A percentile compares a stretch with the other conserved stretches of the same genome.
Evolutionary conservation across 1,140 invertebrate genomes (phyloP).

Genomic region (Asobara japonica): DNA sequence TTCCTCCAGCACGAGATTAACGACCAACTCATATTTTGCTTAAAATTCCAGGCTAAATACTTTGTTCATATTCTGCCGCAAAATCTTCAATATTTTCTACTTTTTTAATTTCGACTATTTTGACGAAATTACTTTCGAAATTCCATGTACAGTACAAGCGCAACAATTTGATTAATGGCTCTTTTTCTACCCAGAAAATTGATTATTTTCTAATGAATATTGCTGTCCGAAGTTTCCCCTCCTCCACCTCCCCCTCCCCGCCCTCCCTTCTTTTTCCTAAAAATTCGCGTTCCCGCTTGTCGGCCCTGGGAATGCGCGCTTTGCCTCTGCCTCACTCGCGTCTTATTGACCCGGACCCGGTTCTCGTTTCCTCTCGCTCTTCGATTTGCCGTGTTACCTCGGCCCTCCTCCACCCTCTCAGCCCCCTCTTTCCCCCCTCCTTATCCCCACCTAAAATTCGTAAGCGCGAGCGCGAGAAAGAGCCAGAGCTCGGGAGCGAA

Average conservation of each 20-base stretch:
- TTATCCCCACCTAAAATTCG: neutral
- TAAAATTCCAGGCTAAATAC: too few relatives aligned
- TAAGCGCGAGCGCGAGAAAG: neutral
- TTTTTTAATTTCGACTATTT: too few relatives aligned
- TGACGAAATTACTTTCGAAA: too few relatives aligned
- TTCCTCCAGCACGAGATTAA: too few relatives aligned
- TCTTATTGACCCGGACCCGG: conserved; percentile 68
- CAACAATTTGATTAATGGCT: neutral
- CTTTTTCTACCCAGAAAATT: neutral
- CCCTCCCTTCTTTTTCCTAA: conserved; percentile 18
- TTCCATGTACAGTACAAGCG: too few relatives aligned
- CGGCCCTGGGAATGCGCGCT: conserved; percentile 65
- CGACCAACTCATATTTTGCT: too few relatives aligned
- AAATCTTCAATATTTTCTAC: too few relatives aligned
- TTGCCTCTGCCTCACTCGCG: conserved; percentile 55
- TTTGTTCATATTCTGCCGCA: too few relatives aligned
- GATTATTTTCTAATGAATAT: conserved; percentile 18
- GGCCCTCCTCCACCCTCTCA: conserved; percentile 12
- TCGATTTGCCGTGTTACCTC: conserved; percentile 60
- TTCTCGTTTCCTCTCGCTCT: conserved; percentile 54
- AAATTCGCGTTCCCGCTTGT: conserved; percentile 31
- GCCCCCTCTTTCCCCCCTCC: conserved; percentile 21
- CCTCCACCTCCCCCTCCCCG: too few relatives aligned
- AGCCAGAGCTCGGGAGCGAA: neutral
- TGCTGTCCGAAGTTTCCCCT: too few relatives aligned